Conservation (phyloP, 2,797 vertebrate species). For the Sardinella longiceps region DNA sequence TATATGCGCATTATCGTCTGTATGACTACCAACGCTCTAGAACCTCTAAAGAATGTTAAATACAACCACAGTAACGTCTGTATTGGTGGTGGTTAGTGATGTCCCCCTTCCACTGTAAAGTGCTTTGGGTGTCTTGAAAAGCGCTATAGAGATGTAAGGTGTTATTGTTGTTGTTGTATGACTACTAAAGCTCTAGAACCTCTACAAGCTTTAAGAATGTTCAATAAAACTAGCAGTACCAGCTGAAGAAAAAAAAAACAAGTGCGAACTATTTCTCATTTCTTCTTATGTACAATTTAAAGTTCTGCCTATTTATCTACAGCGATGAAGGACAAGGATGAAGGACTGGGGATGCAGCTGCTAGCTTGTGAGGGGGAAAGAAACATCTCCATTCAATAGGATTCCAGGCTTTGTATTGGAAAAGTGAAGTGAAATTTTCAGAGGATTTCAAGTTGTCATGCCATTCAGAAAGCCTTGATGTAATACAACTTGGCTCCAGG, state of each 20-base stretch:
- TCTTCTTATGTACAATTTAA: not conserved
- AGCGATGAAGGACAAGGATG: not conserved
- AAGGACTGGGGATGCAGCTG: not conserved
- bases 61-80: too few relatives aligned
- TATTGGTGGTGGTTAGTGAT: too few relatives aligned
- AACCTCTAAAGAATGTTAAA: not conserved
- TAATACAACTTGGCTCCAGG: too few relatives aligned
- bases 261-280: too few relatives aligned
- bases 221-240: too few relatives aligned
- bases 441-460: not conserved
- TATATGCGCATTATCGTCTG: too few relatives aligned
- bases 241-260: too few relatives aligned
- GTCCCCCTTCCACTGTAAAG: too few relatives aligned
- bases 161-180: too few relatives aligned
- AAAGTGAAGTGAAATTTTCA: slow-evolving; percentile 4
- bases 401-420: not conserved
- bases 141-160: too few relatives aligned
- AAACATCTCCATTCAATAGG: not conserved
- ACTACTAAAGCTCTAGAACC: not conserved
- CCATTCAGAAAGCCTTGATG: not conserved
- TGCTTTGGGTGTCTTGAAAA: too few relatives aligned
- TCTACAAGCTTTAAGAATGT: not conserved
- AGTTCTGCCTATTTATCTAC: not conserved
- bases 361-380: not conserved
- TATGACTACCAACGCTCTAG: not conserved